These are phyloP conservation scores for Anser brachyrhynchus DNA, from an alignment of 2,113 vertebrate genomes.

Conservation along the genomic window DNA sequence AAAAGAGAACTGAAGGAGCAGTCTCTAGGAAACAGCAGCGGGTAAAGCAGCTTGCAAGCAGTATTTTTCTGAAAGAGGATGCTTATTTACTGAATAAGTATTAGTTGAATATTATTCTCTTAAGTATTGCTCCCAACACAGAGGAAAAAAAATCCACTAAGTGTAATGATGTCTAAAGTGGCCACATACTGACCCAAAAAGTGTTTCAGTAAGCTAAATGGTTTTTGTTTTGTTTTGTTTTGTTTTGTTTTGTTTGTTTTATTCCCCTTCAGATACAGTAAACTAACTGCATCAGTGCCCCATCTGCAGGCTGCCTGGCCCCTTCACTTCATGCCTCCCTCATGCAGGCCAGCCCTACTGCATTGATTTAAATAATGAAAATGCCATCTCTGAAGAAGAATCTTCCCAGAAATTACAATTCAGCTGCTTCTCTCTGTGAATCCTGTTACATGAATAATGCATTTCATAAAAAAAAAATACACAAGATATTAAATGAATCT, in stretches of 20 bases:
- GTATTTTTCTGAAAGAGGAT: conserved; percentile 25
- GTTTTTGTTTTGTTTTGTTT: background rate
- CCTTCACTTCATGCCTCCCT: conserved; percentile 1
- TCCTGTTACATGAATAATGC: conserved; percentile 68
- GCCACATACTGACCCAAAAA: conserved; percentile 12
- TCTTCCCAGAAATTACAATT: conserved; percentile 67
- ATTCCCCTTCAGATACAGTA: conserved; percentile 5
- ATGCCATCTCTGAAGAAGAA: conserved; percentile 41
- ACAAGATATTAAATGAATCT: conserved; percentile 63
- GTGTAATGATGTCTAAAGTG: conserved; percentile 18
- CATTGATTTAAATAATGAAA: conserved; percentile 67
- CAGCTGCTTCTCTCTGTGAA: conserved; percentile 53
- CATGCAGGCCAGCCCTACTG: conserved; percentile 25
- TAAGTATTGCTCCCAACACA: background rate
- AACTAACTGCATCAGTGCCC: background rate
- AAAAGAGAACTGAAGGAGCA: background rate
- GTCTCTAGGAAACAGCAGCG: background rate
- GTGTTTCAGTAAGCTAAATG: background rate
- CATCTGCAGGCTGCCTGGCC: background rate
- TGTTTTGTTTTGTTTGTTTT: background rate
- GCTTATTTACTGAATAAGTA: background rate
- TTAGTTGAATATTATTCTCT: background rate
- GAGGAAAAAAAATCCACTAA: background rate
- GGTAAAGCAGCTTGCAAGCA: background rate
- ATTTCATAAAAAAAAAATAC: conserved; percentile 56